phyloP scores from a whole-genome alignment of 2,113 vertebrate species.

The Tupaia chinensis region DNA sequence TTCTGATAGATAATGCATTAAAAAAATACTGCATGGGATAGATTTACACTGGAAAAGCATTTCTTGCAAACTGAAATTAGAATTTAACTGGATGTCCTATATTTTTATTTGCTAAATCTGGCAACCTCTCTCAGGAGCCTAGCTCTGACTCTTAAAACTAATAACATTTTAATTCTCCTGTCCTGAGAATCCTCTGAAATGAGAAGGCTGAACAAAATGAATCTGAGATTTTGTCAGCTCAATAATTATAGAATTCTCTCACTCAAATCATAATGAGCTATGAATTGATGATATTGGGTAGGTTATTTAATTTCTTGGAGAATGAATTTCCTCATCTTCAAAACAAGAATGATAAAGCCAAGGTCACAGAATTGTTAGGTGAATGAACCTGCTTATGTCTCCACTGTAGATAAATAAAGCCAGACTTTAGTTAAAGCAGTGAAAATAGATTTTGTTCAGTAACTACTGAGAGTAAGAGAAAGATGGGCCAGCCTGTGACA shows the following conservation, averaged over 20 bases:
- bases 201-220: conserved; percentile 3
- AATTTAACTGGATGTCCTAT: background rate
- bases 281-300: background rate
- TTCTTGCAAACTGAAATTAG: background rate
- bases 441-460: background rate
- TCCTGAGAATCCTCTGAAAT: background rate
- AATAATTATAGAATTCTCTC: conserved; percentile 20
- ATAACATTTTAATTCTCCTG: background rate
- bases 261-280: conserved; percentile 48
- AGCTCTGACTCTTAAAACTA: background rate
- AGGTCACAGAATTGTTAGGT: background rate
- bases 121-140: background rate
- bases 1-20: conserved; percentile 22
- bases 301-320: conserved; percentile 19
- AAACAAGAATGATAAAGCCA: conserved; percentile 11
- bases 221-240: background rate
- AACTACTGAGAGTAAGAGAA: background rate
- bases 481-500: background rate
- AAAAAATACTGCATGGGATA: background rate
- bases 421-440: background rate
- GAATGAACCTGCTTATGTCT: background rate
- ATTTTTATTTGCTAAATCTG: conserved; percentile 27
- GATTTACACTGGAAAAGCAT: background rate
- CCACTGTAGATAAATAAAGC: background rate
- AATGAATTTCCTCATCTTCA: conserved; percentile 48